Evolutionary conservation across 37 sponge, comb jelly and placozoan genomes (phyloP), one percentile per base, ranked within the genome.

Genomic region (Mnemiopsis leidyi): DNA sequence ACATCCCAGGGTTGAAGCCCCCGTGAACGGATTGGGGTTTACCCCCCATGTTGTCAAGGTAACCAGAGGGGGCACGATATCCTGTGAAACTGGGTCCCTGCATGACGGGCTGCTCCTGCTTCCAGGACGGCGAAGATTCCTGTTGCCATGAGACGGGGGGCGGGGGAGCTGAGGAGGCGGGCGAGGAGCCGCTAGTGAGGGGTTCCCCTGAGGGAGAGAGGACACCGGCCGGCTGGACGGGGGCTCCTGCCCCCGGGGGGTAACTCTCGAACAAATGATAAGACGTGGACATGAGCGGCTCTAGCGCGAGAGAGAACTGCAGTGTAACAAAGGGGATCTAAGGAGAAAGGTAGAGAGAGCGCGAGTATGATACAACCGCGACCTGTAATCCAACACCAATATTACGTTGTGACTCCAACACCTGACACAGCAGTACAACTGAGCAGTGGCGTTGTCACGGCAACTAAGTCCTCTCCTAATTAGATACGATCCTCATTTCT

Each of bases 241-340:
- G 61, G 79, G 79, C 18, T 1, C 18, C 7, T 32, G 34, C 79
- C 79, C 61, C 61, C 9, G 61, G 61, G 61, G 61, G 61, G 13
- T 18, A 48, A 13, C 61, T 48, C 61, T 77, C 79, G 36, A 77
- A 77, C 79, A 77, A 77, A 26, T 77, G 79, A 77, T 77, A 77
- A 31, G 79, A 71, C 5, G 73, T 29, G 73, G 73, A 29, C 29
- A 28, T 28, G n/a, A n/a, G n/a, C n/a, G n/a, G n/a, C n/a, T n/a
- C n/a, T n/a, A n/a, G n/a, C n/a, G n/a, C n/a, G n/a, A n/a, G n/a
- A n/a, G 18, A 32, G 35, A 32, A 32, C 79, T 32, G 79, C 26
- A 26, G 32, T 77, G 36, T 77, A 34, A 34, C 36, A 77, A 77
- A 31, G 33, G 82, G 36, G 36, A 40, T 40, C 75, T 18, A 25